A percentile compares a stretch with the other conserved stretches of the same genome.
Evolutionary conservation across 2,888 invertebrate species (phyloP).

Genomic region (Vesta saturnalis): DNA sequence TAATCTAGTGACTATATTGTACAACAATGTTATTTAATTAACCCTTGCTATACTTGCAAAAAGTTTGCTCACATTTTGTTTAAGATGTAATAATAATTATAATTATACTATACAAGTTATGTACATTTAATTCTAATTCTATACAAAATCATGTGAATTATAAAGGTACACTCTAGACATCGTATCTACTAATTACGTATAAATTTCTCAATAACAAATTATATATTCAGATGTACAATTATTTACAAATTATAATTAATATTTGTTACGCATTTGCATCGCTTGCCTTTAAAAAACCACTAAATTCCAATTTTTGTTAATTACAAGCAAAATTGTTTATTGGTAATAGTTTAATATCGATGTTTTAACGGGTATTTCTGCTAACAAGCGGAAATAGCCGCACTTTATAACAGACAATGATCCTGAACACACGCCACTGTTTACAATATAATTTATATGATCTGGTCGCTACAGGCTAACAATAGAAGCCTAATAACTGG

Average conservation of each 20-base stretch:
- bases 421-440: conserved; percentile 60
- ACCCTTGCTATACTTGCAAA: conserved; percentile 22
- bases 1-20: conserved; percentile 32
- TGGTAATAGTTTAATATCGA: conserved; percentile 14
- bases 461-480: conserved; percentile 63
- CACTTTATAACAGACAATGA: conserved; percentile 57
- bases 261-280: too few relatives aligned
- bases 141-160: conserved; percentile 29
- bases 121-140: conserved; percentile 24
- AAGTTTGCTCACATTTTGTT: conserved; percentile 6
- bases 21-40: conserved; percentile 27
- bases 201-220: conserved; percentile 12
- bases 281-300: too few relatives aligned
- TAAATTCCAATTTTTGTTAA: too few relatives aligned
- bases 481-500: conserved; percentile 62
- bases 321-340: conserved; percentile 2
- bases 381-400: conserved; percentile 52
- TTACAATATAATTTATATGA: conserved; percentile 63
- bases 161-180: conserved; percentile 10
- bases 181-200: neutral
- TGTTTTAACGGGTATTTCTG: conserved; percentile 14
- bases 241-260: conserved; percentile 13
- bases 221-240: conserved; percentile 12
- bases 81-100: neutral
- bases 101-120: conserved; percentile 23